Percentiles rank a stretch among this genome's conserved stretches.
Evolutionary conservation across 2,113 vertebrate genomes (phyloP).

Genomic region (Fulmarus glacialis): DNA sequence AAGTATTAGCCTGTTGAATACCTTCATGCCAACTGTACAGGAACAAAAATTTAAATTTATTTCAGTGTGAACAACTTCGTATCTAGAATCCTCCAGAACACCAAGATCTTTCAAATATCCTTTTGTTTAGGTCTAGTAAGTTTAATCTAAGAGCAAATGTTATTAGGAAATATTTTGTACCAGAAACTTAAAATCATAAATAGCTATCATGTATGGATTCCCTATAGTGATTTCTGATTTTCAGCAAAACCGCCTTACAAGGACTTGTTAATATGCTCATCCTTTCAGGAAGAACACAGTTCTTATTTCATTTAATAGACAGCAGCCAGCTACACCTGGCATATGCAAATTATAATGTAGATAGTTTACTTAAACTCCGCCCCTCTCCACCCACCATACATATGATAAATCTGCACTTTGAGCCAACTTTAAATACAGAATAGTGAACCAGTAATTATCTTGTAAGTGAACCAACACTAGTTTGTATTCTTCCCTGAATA

Average conservation of each 20-base stretch:
- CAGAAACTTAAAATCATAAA: not conserved
- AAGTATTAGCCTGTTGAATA: not conserved
- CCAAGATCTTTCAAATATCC: not conserved
- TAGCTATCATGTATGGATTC: not conserved
- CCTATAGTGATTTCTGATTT: not conserved
- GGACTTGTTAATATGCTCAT: not conserved
- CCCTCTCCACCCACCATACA: not conserved
- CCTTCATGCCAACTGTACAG: not conserved
- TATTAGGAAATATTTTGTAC: conserved; percentile 13
- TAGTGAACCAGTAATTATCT: conserved; percentile 18
- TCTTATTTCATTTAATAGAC: not conserved
- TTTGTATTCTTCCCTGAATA: conserved; percentile 51
- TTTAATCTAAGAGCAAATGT: conserved; percentile 6
- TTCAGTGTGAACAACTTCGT: not conserved
- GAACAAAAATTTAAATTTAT: not conserved
- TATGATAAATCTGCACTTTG: not conserved
- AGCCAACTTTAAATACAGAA: conserved; percentile 54
- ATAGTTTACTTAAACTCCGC: not conserved
- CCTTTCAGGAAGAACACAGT: not conserved
- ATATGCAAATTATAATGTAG: not conserved
- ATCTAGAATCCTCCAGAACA: not conserved
- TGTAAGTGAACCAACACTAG: conserved; percentile 13
- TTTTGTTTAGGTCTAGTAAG: not conserved
- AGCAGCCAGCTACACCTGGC: not conserved
- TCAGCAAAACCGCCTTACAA: not conserved